Percentiles rank a stretch among this genome's conserved stretches.
Conservation (phyloP, 1,140 invertebrate genomes). For the Lasioglossum baleicum region DNA sequence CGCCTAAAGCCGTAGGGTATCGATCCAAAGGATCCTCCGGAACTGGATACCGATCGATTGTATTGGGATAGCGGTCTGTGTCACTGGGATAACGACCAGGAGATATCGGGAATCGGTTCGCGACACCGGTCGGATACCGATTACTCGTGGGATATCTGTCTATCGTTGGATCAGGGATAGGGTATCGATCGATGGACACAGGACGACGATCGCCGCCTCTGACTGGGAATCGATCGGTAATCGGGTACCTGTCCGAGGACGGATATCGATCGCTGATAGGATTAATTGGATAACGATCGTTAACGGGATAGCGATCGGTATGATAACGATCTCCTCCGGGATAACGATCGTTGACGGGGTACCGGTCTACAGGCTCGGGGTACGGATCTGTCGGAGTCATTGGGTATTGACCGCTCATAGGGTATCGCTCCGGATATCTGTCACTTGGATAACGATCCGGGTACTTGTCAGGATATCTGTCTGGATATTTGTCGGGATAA, state of each 20-base stretch:
- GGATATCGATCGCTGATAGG: conserved; percentile 67
- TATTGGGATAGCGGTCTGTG: conserved; percentile 65
- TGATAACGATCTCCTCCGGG: conserved; percentile 64
- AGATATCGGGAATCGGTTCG: conserved; percentile 44
- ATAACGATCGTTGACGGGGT: conserved; percentile 59
- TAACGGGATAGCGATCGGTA: conserved; percentile 60
- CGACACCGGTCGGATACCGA: conserved; percentile 71
- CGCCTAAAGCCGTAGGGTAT: conserved; percentile 61
- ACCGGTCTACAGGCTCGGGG: conserved; percentile 69
- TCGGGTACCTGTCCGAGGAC: conserved; percentile 52
- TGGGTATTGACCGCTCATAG: conserved; percentile 58
- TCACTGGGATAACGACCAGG: conserved; percentile 68
- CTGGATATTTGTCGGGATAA: conserved; percentile 60
- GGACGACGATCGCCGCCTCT: conserved; percentile 71
- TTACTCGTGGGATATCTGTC: conserved; percentile 50
- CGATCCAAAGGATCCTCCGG: conserved; percentile 69
- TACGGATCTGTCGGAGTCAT: conserved; percentile 65
- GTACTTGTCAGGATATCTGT: conserved; percentile 66
- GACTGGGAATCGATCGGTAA: conserved; percentile 57
- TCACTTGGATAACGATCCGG: conserved; percentile 67
- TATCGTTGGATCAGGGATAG: conserved; percentile 49
- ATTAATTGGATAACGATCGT: conserved; percentile 74
- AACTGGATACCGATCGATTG: conserved; percentile 68
- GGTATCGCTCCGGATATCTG: conserved; percentile 67
- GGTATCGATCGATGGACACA: conserved; percentile 70